Evolutionary conservation across 2,113 vertebrate species (phyloP), one percentile per base, ranked within the genome.

Genomic region (Mixornis gularis): DNA sequence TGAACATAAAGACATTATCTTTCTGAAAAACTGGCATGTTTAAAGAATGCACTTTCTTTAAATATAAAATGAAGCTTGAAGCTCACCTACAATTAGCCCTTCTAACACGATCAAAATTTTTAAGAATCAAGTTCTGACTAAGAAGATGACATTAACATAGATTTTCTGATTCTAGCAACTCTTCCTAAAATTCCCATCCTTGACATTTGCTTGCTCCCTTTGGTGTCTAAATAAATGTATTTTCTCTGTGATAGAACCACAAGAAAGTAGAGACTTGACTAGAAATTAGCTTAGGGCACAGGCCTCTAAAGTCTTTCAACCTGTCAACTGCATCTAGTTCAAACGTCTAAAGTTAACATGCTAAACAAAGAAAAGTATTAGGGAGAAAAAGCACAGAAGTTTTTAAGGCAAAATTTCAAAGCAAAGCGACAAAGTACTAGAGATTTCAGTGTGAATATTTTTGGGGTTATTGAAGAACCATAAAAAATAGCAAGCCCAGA

Each of bases 281-380:
- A 82, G 46, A 87, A 94, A 90, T 92, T 94, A 93, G 88, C 95
- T 94, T 80, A 90, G 71, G 95, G 88, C 94, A 88, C 38, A 93
- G 51, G 63, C 26, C 82, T 96, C 79, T 93, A 6, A 87, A 92
- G 82, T 90, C 82, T 96, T 94, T 95, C 68, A 92, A 88, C 81
- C 6, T 1, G 0, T 65, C 63, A 82, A 66, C 59, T 83, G 60
- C 24, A 73, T 86, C 71, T 69, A 85, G 79, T 85, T 94, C 91
- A 93, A 93, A 92, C 1, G 32, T 59, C 59, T 63, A 40, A 93
- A 90, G 92, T 83, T 92, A 88, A 94, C 91, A 88, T 12, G 40
- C 79, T 92, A 93, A 93, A 92, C 89, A 90, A 95, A 90, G 76
- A 85, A 65, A 69, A 73, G n/a, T 79, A 92, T 92, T 83, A 90